A percentile compares a stretch with the other conserved stretches of the same genome.
These are phyloP conservation scores for Salpingus planirostris DNA, from an alignment of 2,888 invertebrate genomes.

Conservation along the genomic window DNA sequence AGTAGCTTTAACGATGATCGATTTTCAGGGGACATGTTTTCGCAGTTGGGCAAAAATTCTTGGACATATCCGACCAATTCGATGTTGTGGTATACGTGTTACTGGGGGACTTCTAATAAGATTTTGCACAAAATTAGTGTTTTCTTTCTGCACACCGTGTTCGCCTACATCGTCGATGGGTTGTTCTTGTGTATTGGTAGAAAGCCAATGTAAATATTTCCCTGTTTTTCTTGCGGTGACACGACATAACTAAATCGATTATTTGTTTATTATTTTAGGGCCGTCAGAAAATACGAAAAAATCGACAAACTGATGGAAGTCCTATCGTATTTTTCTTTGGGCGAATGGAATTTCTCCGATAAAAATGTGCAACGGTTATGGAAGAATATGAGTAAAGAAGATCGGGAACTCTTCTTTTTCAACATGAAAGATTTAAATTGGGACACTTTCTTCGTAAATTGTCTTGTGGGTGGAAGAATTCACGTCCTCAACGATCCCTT, in stretches of 20 bases:
- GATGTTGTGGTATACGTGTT: too few species aligned
- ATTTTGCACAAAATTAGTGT: not conserved
- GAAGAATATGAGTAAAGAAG: conserved; percentile 43
- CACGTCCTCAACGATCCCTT: conserved; percentile 72
- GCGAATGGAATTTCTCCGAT: conserved; percentile 62
- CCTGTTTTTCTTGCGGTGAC: too few species aligned
- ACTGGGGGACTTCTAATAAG: too few species aligned
- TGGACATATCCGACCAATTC: too few species aligned
- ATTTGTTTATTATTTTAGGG: conserved; percentile 36
- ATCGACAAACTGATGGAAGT: conserved; percentile 68
- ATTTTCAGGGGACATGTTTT: too few species aligned
- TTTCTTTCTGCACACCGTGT: conserved; percentile 6
- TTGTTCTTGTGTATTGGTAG: conserved; percentile 2
- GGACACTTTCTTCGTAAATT: conserved; percentile 58
- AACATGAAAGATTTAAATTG: conserved; percentile 64
- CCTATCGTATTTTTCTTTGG: conserved; percentile 63
- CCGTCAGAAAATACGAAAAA: conserved; percentile 69
- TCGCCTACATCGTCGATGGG: conserved; percentile 4
- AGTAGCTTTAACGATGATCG: too few species aligned
- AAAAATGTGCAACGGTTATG: conserved; percentile 53
- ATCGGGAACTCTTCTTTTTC: conserved; percentile 59
- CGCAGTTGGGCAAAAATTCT: too few species aligned
- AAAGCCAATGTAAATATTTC: conserved; percentile 6
- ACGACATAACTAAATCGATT: not conserved
- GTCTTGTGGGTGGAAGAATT: conserved; percentile 62